These are phyloP conservation scores for Formica exsecta DNA, from an alignment of 1,140 invertebrate species.

Conservation along the genomic window DNA sequence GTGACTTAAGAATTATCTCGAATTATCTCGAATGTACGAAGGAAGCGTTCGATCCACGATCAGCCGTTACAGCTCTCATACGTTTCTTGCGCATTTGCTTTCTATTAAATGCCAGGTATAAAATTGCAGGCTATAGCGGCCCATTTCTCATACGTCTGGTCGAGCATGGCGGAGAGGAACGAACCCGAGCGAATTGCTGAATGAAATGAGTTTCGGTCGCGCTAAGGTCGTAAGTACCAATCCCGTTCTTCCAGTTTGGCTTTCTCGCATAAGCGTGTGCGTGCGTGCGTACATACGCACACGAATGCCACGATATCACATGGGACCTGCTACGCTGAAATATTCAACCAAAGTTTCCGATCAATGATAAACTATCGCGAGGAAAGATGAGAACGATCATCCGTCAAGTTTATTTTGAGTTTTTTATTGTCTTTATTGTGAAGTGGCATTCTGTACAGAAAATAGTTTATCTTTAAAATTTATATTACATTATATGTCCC, in stretches of 20 bases:
- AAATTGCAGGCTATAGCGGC: constrained; percentile 72
- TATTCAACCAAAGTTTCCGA: constrained; percentile 52
- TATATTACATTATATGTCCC: neutral
- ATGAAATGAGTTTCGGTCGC: constrained; percentile 74
- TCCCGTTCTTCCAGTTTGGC: constrained; percentile 75
- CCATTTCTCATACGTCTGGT: constrained; percentile 67
- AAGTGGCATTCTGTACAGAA: neutral
- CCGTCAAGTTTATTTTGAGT: constrained; percentile 51
- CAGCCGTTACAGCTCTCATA: constrained; percentile 40
- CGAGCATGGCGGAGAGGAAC: constrained; percentile 48
- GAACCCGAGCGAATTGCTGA: constrained; percentile 69
- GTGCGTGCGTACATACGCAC: neutral
- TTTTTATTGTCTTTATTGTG: neutral
- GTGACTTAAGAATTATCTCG: constrained; percentile 40
- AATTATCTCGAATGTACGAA: constrained; percentile 40
- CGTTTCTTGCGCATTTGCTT: constrained; percentile 68
- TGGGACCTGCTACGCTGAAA: constrained; percentile 6
- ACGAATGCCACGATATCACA: neutral
- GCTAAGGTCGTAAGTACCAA: constrained; percentile 73
- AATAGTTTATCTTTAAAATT: neutral
- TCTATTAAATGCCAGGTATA: constrained; percentile 75
- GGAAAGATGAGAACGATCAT: constrained; percentile 35
- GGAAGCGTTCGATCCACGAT: constrained; percentile 39
- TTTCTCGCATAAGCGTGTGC: neutral
- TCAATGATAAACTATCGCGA: constrained; percentile 65